Evolutionary conservation across 2,888 invertebrate genomes (phyloP).

Genomic region (Pollenia griseotomentosa): DNA sequence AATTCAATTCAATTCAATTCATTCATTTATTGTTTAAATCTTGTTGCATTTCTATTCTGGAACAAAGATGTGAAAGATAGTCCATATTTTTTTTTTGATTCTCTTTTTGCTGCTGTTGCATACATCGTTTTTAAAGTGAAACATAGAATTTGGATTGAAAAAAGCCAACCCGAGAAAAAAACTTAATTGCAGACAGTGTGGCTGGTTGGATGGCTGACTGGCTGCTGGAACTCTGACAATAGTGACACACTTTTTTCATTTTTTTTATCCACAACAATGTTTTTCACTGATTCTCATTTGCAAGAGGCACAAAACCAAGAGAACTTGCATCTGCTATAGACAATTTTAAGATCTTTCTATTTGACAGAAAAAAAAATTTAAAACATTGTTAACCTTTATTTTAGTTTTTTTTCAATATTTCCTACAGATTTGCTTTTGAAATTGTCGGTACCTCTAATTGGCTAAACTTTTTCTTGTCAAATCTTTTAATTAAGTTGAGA

Average conservation of each 20-base stretch:
- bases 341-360: neutral
- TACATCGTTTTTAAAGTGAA: conserved; percentile 33
- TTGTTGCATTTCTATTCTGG: conserved; percentile 53
- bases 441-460: neutral
- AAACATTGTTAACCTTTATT: conserved; percentile 43
- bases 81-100: neutral
- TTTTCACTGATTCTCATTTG: conserved; percentile 43
- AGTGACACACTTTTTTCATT: conserved; percentile 65
- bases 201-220: conserved; percentile 41
- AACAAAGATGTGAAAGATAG: conserved; percentile 46
- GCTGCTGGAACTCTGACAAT: conserved; percentile 11
- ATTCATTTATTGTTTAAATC: conserved; percentile 51
- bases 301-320: neutral
- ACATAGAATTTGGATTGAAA: neutral
- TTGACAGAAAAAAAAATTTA: neutral
- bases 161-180: conserved; percentile 13
- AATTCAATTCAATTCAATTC: conserved; percentile 32
- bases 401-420: neutral
- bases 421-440: neutral
- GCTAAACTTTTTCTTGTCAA: conserved; percentile 6
- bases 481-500: neutral
- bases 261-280: conserved; percentile 42
- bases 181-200: conserved; percentile 57
- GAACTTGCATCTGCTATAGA: neutral
- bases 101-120: neutral